Evolutionary conservation across 1,140 invertebrate species (phyloP).

Genomic region (Calliopsis andreniformis): DNA sequence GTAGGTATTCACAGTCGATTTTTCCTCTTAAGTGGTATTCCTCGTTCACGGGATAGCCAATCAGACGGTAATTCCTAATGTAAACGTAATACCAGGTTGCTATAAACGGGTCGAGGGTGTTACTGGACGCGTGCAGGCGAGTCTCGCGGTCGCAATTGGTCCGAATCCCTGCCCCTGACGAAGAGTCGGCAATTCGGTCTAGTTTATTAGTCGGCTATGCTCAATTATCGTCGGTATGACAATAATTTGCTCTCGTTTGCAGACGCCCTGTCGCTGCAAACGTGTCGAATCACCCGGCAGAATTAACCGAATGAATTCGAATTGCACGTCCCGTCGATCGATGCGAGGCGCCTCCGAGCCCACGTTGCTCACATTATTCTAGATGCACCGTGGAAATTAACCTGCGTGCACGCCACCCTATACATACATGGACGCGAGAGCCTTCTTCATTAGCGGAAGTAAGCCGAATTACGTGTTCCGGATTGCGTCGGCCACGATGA

Average conservation of each 20-base stretch:
- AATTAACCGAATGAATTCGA: slow-evolving; percentile 63
- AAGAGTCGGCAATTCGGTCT: slow-evolving; percentile 56
- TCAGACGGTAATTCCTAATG: slow-evolving; percentile 39
- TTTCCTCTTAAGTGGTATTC: slow-evolving; percentile 23
- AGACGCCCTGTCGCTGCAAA: not conserved
- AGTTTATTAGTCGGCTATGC: slow-evolving; percentile 66
- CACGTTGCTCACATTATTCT: slow-evolving; percentile 42
- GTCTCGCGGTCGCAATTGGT: slow-evolving; percentile 36
- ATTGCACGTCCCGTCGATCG: slow-evolving; percentile 45
- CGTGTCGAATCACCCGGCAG: slow-evolving; percentile 34
- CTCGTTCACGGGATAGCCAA: slow-evolving; percentile 19
- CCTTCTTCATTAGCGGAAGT: slow-evolving; percentile 55
- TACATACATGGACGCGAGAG: not conserved
- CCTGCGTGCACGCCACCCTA: not conserved
- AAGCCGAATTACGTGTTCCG: slow-evolving; percentile 51
- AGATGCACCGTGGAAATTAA: slow-evolving; percentile 32
- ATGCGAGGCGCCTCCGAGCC: slow-evolving; percentile 13
- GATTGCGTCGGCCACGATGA: slow-evolving; percentile 19
- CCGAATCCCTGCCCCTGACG: slow-evolving; percentile 35
- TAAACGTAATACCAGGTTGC: slow-evolving; percentile 35
- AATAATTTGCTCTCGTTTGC: slow-evolving; percentile 66
- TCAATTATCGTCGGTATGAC: slow-evolving; percentile 69
- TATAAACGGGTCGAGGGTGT: slow-evolving; percentile 32
- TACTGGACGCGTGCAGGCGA: slow-evolving; percentile 1
- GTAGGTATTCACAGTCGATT: not conserved